Evolutionary conservation across 2,888 invertebrate species (phyloP).

Genomic region (Podabrus alpinus): DNA sequence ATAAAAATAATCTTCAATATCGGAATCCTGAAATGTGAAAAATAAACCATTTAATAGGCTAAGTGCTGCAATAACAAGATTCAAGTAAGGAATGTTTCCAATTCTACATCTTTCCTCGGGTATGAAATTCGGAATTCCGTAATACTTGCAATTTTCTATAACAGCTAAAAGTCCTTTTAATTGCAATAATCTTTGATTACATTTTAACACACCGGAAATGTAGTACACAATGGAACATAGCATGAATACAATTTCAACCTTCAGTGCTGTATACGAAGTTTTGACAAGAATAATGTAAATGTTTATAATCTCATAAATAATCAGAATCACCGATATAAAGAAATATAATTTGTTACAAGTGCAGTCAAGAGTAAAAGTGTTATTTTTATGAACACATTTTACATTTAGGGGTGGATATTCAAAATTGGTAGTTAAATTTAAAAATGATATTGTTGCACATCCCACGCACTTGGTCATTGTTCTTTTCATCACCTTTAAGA

Average conservation of each 20-base stretch:
- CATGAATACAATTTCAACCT: not conserved
- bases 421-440: not conserved
- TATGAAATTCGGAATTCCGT: not conserved
- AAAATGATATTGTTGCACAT: not conserved
- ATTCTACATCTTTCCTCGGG: not conserved
- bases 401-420: not conserved
- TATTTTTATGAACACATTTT: not conserved
- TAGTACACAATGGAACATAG: not conserved
- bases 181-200: not conserved
- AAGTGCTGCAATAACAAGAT: not conserved
- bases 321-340: not conserved
- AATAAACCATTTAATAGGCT: not conserved
- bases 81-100: not conserved
- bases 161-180: not conserved
- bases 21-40: not conserved
- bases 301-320: not conserved
- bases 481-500: not conserved
- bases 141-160: not conserved
- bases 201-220: not conserved
- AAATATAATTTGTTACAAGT: not conserved
- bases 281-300: not conserved
- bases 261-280: not conserved
- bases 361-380: not conserved
- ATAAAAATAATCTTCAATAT: not conserved
- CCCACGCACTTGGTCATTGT: not conserved